Conservation (phyloP, 2,888 invertebrate genomes). For the Andrena flavipes region DNA sequence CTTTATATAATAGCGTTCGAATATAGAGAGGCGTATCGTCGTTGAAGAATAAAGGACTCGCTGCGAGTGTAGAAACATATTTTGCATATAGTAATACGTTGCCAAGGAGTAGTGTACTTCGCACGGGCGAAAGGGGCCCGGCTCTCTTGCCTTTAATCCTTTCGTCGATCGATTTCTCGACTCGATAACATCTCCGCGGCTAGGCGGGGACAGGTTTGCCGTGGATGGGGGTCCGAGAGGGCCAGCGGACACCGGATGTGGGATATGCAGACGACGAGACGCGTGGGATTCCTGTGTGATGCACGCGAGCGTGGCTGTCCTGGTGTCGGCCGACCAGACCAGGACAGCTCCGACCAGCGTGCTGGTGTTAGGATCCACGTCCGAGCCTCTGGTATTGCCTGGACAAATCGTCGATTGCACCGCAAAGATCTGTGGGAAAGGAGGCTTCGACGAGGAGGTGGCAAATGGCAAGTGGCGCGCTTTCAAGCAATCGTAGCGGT, state of each 20-base stretch:
- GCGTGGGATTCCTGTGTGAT: conserved; percentile 75
- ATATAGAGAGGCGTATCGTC: neutral
- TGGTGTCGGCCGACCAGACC: neutral
- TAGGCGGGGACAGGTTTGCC: conserved; percentile 69
- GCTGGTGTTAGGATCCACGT: conserved; percentile 32
- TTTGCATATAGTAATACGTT: neutral
- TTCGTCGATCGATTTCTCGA: conserved; percentile 64
- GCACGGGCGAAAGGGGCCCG: neutral
- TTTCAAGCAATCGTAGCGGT: conserved; percentile 22
- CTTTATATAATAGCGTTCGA: too few relatives aligned
- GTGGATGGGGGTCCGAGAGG: conserved; percentile 58
- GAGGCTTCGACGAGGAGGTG: neutral
- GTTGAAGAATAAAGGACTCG: neutral
- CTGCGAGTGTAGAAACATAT: neutral
- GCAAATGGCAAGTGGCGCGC: conserved; percentile 14
- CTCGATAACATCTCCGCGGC: conserved; percentile 57
- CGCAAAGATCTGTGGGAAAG: conserved; percentile 13
- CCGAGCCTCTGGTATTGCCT: neutral
- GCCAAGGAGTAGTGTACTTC: neutral
- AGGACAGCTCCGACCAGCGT: conserved; percentile 27
- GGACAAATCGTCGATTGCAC: conserved; percentile 51
- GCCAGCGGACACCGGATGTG: conserved; percentile 77
- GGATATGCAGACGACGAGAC: conserved; percentile 77
- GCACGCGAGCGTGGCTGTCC: conserved; percentile 52
- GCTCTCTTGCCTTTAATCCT: conserved; percentile 40